Base-by-base conservation (phyloP, 2,113 vertebrate genomes). In the Seriola dumerili region DNA sequence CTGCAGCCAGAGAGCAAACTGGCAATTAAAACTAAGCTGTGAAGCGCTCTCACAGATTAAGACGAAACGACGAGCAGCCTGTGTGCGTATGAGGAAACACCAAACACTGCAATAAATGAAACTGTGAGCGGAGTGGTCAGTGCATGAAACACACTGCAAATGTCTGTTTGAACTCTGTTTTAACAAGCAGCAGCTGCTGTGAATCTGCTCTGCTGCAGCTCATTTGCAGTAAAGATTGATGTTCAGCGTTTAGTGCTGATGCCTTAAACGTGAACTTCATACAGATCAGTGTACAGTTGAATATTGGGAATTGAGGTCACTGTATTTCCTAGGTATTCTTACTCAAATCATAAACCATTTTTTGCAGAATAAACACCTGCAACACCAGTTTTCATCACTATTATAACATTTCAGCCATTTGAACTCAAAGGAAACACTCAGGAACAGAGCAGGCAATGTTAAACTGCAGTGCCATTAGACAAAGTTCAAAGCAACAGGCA, bases 1-100 rank as follows among this genome's bases (percentile, higher is more conserved):
- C 71, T 34, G 72, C 67, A 83, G 78, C 72, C 75, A 5, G 11
- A 77, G 61, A 63, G 84, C 72, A 23, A 74, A 21, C 21, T 2
- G 32, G 72, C 81, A 83, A 87, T 87, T 87, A 89, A 85, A 78
- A 65, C 34, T 10, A 66, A 72, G 62, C 85, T 8, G 32, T 12
- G 25, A 50, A 70, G 78, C 1, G 32, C 64, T 78, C 78, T 12
- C n/a, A 1, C 48, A 68, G 62, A 86, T 86, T 70, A 82, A 73
- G 58, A 70, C 59, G 9, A 64, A 81, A 59, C 48, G 76, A 85
- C 11, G 76, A 63, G 44, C 17, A 63, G 85, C 14, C 38, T 46
- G 66, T 8, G 19, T 29, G 42, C 59, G 44, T 42, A 70, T 69
- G 63, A 52, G 67, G 44, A 84, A 74, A 64, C 59, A 44, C 21